These are phyloP conservation scores for Pogonomyrmex californicus DNA, from an alignment of 1,140 invertebrate species.

Conservation along the genomic window DNA sequence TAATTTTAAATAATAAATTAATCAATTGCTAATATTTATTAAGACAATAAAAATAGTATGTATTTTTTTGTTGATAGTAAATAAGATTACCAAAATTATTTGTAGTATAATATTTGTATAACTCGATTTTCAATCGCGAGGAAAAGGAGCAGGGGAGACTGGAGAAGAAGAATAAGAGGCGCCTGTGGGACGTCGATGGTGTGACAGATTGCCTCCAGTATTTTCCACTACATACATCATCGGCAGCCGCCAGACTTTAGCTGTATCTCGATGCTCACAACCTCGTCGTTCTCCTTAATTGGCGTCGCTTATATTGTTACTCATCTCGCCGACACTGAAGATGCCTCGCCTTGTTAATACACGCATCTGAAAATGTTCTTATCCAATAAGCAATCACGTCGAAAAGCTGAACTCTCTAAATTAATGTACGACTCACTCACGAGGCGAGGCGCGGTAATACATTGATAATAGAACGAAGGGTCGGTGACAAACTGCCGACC, in stretches of 20 bases:
- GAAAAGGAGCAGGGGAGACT: conserved; percentile 44
- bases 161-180: conserved; percentile 54
- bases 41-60: background rate
- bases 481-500: conserved; percentile 77
- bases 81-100: conserved; percentile 3
- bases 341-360: conserved; percentile 60
- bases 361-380: conserved; percentile 20
- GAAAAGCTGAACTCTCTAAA: conserved; percentile 39
- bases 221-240: conserved; percentile 87
- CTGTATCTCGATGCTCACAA: conserved; percentile 81
- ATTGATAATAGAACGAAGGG: conserved; percentile 74
- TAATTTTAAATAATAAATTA: background rate
- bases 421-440: conserved; percentile 57
- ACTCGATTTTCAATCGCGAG: background rate
- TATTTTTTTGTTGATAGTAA: conserved; percentile 11
- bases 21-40: background rate
- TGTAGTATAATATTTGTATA: background rate
- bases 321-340: conserved; percentile 34
- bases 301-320: conserved; percentile 75
- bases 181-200: conserved; percentile 83
- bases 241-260: conserved; percentile 80
- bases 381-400: conserved; percentile 35
- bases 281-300: conserved; percentile 82
- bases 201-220: conserved; percentile 86
- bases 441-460: conserved; percentile 64